phyloP scores from a whole-genome alignment of 2,797 vertebrate genomes.

The Oryzias sinensis region DNA sequence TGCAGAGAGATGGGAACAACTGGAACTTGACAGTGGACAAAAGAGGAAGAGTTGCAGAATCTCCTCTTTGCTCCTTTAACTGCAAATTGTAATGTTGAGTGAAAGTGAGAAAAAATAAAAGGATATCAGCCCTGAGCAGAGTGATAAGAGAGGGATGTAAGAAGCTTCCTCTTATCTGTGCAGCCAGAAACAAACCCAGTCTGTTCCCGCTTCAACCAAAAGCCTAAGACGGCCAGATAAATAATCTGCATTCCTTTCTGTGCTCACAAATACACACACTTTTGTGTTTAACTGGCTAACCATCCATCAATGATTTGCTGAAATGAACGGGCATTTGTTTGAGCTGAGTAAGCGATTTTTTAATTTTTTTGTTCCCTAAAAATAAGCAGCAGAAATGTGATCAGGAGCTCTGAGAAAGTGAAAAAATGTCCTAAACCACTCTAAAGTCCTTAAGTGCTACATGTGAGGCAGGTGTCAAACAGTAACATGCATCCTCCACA shows the following conservation, averaged over 20 bases:
- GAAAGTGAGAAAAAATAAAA: slow-evolving; percentile 59
- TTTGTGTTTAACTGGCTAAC: slow-evolving; percentile 7
- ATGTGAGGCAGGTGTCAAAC: slow-evolving; percentile 12
- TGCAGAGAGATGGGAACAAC: slow-evolving; percentile 15
- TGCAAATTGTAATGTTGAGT: slow-evolving; percentile 57
- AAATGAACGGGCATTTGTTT: slow-evolving; percentile 30
- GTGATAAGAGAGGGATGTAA: slow-evolving; percentile 72
- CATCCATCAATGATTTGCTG: slow-evolving; percentile 27
- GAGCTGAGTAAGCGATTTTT: slow-evolving; percentile 44
- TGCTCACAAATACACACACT: slow-evolving; percentile 6
- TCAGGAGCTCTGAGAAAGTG: background rate
- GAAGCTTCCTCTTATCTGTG: slow-evolving; percentile 76
- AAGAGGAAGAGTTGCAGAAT: slow-evolving; percentile 34
- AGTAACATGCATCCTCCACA: background rate
- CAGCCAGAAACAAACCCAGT: slow-evolving; percentile 68
- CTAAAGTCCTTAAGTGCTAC: slow-evolving; percentile 2
- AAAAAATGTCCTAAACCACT: slow-evolving; percentile 10
- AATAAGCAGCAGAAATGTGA: background rate
- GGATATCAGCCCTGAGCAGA: slow-evolving; percentile 72
- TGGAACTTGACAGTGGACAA: background rate
- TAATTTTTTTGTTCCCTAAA: slow-evolving; percentile 9
- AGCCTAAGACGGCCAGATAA: slow-evolving; percentile 42
- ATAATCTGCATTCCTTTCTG: slow-evolving; percentile 3
- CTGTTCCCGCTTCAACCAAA: slow-evolving; percentile 58
- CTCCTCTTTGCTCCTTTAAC: slow-evolving; percentile 41